Percentiles rank a stretch among this genome's conserved stretches.
Evolutionary conservation across 2,113 vertebrate species (phyloP).

Genomic region (Crocuta crocuta): DNA sequence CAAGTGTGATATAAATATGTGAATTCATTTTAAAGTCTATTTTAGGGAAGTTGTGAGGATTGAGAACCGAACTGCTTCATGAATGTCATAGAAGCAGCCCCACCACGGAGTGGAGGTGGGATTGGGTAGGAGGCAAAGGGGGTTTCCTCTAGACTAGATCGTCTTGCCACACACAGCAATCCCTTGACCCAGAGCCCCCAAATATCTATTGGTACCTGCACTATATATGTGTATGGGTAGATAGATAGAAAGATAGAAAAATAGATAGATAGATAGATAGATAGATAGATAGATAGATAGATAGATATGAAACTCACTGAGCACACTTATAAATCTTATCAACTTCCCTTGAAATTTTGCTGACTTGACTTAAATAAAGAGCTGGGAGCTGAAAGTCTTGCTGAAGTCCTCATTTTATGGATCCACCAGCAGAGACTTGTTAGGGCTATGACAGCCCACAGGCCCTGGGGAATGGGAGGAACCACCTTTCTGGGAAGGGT

Average conservation of each 20-base stretch:
- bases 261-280: too few relatives aligned
- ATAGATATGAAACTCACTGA: background rate
- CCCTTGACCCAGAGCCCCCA: background rate
- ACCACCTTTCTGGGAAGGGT: background rate
- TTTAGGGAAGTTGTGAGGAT: background rate
- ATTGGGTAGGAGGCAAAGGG: too few relatives aligned
- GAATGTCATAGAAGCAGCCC: background rate
- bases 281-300: too few relatives aligned
- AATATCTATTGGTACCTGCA: background rate
- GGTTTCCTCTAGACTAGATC: background rate
- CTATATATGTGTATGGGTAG: background rate
- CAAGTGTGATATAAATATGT: background rate
- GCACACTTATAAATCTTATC: conserved; percentile 15
- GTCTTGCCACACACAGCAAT: background rate
- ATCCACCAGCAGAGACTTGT: conserved; percentile 41
- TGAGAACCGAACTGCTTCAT: background rate
- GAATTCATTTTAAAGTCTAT: background rate
- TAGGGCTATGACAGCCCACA: background rate
- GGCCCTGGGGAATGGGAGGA: background rate
- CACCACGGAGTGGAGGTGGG: background rate
- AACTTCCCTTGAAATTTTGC: conserved; percentile 12
- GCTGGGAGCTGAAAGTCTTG: background rate
- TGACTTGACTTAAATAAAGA: conserved; percentile 12
- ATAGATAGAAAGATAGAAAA: too few relatives aligned
- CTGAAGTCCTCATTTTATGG: background rate